Evolutionary conservation across 2,888 invertebrate genomes (phyloP).

Genomic region (Liposcelis brunnea): DNA sequence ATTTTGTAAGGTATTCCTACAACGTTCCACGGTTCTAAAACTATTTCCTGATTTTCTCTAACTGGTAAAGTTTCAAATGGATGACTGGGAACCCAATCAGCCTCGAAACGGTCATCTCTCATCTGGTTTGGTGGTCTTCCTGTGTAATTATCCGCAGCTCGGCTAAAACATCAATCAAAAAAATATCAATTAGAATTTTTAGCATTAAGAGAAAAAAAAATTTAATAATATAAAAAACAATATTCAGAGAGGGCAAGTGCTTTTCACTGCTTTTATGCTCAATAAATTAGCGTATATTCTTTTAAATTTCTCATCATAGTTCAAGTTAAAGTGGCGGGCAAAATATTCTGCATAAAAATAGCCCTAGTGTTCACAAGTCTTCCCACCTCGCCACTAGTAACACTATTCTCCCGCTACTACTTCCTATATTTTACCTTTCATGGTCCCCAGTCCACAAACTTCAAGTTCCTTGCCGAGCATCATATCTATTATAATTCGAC

Average conservation of each 20-base stretch:
- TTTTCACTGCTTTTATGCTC: not conserved
- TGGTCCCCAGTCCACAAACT: slow-evolving; percentile 4
- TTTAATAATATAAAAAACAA: no score
- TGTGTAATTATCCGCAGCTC: no score
- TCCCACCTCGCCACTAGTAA: no score
- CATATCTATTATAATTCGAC: not conserved
- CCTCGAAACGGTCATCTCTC: slow-evolving; percentile 2
- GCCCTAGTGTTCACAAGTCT: no score
- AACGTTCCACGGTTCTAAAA: slow-evolving; percentile 1
- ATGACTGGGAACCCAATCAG: slow-evolving; percentile 7
- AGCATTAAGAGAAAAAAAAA: no score
- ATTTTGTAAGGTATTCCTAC: not conserved
- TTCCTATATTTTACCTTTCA: not conserved
- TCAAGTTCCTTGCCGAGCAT: slow-evolving; percentile 3
- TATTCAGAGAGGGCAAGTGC: not conserved
- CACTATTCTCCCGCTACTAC: no score
- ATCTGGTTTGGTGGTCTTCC: no score
- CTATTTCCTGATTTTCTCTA: not conserved
- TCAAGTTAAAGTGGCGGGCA: no score
- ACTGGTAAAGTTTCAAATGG: not conserved
- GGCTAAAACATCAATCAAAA: no score
- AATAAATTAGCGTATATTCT: not conserved
- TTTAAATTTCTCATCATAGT: slow-evolving; percentile 16
- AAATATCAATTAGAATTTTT: no score
- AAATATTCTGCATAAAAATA: no score